Evolutionary conservation across 2,797 vertebrate genomes (phyloP).

Genomic region (Acanthornis magna): DNA sequence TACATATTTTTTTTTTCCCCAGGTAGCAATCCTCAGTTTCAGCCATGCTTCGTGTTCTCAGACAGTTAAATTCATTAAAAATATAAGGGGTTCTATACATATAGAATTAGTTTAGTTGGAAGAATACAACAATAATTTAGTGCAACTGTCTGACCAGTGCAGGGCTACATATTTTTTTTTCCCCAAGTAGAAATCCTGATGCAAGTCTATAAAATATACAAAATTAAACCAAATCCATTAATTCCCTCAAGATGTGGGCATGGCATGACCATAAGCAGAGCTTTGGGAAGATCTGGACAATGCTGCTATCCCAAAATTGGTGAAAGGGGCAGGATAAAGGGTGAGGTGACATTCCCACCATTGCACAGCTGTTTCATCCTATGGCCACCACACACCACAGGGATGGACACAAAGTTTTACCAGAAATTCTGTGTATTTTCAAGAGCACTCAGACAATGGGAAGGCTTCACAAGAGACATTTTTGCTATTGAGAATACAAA

Average conservation of each 20-base stretch:
- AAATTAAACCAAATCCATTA: background rate
- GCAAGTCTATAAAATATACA: background rate
- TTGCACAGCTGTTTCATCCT: background rate
- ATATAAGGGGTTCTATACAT: accelerated
- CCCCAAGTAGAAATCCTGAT: background rate
- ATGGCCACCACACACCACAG: accelerated
- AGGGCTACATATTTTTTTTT: background rate
- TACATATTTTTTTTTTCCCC: background rate
- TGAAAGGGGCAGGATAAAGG: background rate
- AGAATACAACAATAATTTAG: background rate
- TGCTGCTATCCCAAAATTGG: background rate
- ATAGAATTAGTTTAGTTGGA: background rate
- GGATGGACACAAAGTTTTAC: background rate
- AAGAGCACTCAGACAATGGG: background rate
- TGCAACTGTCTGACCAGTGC: background rate
- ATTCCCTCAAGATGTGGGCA: background rate
- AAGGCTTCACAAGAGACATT: background rate
- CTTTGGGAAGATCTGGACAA: background rate
- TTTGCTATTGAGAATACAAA: background rate
- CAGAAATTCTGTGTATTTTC: background rate
- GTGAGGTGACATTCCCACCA: background rate
- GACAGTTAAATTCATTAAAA: background rate
- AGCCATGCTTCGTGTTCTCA: background rate
- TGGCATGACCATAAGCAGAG: background rate
- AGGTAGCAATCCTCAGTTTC: background rate